phyloP scores from a whole-genome alignment of 2,888 invertebrate genomes.

The Apotomis capreana region DNA sequence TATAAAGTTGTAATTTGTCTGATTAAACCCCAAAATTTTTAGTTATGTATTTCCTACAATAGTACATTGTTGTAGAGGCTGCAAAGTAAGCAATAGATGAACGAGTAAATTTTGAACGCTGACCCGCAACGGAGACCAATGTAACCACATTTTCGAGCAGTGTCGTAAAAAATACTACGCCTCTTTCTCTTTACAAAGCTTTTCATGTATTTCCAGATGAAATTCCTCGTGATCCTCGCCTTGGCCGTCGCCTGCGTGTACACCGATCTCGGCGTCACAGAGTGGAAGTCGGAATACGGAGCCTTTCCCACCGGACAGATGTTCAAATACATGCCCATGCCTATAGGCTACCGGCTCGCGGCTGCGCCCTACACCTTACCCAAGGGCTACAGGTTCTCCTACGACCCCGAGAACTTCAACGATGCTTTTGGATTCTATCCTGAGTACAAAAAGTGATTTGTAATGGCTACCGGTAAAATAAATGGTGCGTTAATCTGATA shows the following conservation, averaged over 20 bases:
- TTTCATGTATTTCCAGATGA: slow-evolving; percentile 51
- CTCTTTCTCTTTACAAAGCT: neutral
- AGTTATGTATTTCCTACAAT: no score
- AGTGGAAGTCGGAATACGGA: slow-evolving; percentile 52
- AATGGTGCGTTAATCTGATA: neutral
- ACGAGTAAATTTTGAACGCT: no score
- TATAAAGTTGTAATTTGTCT: no score
- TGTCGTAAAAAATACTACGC: no score
- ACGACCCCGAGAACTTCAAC: slow-evolving; percentile 52
- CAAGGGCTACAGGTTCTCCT: slow-evolving; percentile 15
- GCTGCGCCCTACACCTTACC: slow-evolving; percentile 12
- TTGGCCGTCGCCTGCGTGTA: slow-evolving; percentile 41
- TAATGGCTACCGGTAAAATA: slow-evolving; percentile 7
- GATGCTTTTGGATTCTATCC: slow-evolving; percentile 54
- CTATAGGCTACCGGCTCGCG: slow-evolving; percentile 20
- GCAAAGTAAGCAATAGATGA: no score
- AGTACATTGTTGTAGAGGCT: no score
- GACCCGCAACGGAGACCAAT: no score
- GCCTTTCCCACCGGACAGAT: slow-evolving; percentile 22
- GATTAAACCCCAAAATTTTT: no score
- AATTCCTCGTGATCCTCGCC: slow-evolving; percentile 47
- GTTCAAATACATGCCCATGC: slow-evolving; percentile 14
- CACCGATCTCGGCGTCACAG: slow-evolving; percentile 41
- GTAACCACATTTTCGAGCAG: no score
- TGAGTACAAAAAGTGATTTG: slow-evolving; percentile 35